Percentiles rank a stretch among this genome's conserved stretches.
Conservation (phyloP, 2,888 invertebrate species). For the Drosophila pullipes region DNA sequence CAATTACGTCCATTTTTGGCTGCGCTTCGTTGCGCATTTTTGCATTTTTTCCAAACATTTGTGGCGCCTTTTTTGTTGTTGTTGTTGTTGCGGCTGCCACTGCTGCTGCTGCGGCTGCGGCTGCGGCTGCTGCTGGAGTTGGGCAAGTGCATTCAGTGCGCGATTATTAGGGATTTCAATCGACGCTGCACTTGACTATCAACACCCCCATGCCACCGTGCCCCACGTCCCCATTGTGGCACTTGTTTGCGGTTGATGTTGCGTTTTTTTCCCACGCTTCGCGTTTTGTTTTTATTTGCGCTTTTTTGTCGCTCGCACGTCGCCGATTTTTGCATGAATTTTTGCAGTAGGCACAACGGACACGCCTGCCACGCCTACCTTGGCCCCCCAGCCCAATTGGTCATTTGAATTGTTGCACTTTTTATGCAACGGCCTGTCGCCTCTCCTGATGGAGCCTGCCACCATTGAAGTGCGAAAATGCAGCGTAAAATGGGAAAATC, state of each 20-base stretch:
- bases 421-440: constrained; percentile 73
- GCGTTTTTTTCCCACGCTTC: constrained; percentile 60
- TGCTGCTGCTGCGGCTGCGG: background rate
- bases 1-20: constrained; percentile 46
- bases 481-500: constrained; percentile 54
- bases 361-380: constrained; percentile 1
- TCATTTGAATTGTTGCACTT: constrained; percentile 80
- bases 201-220: constrained; percentile 10
- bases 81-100: background rate
- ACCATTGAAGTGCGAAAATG: constrained; percentile 78
- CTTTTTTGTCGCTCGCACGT: constrained; percentile 38
- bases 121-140: background rate
- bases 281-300: constrained; percentile 34
- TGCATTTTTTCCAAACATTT: constrained; percentile 69
- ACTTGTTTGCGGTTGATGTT: constrained; percentile 76
- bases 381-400: constrained; percentile 19
- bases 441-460: constrained; percentile 30
- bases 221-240: constrained; percentile 14
- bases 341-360: constrained; percentile 65
- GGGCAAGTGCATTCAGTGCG: constrained; percentile 70
- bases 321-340: constrained; percentile 77
- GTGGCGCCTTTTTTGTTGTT: constrained; percentile 22
- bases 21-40: constrained; percentile 70
- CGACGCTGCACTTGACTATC: constrained; percentile 69
- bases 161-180: constrained; percentile 80